Evolutionary conservation across 2,888 invertebrate genomes (phyloP).

Genomic region (Thelaira solivaga): DNA sequence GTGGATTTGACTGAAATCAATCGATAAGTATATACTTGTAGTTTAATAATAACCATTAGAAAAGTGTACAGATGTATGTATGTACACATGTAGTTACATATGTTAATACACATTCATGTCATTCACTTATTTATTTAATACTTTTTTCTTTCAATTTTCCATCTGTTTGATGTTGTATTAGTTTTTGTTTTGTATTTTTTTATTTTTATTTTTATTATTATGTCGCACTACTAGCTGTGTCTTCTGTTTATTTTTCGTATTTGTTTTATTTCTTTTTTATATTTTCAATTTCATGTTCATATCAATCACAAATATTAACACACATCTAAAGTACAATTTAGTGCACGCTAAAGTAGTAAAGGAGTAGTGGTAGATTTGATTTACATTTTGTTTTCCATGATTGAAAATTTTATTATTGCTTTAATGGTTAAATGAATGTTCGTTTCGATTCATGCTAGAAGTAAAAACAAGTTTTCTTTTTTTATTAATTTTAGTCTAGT

Average conservation of each 20-base stretch:
- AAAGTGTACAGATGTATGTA: too few relatives aligned
- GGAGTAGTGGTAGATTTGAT: not conserved
- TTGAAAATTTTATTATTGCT: too few relatives aligned
- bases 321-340: not conserved
- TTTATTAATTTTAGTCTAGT: too few relatives aligned
- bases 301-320: slow-evolving; percentile 17
- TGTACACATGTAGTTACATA: not conserved
- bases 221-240: slow-evolving; percentile 9
- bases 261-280: slow-evolving; percentile 7
- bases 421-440: too few relatives aligned
- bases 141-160: slow-evolving; percentile 11
- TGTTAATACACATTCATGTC: not conserved
- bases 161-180: slow-evolving; percentile 19
- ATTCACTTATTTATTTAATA: slow-evolving; percentile 1
- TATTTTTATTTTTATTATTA: slow-evolving; percentile 20
- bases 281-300: slow-evolving; percentile 12
- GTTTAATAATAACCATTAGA: too few relatives aligned
- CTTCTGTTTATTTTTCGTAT: slow-evolving; percentile 4
- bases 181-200: not conserved
- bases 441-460: too few relatives aligned
- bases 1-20: slow-evolving; percentile 19
- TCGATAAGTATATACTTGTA: slow-evolving; percentile 25
- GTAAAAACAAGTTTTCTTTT: too few relatives aligned
- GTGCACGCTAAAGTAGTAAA: not conserved
- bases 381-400: too few relatives aligned